Evolutionary conservation across 2,888 invertebrate genomes (phyloP), one percentile per base, ranked within the genome.

Genomic region (Itoplectis maculator): DNA sequence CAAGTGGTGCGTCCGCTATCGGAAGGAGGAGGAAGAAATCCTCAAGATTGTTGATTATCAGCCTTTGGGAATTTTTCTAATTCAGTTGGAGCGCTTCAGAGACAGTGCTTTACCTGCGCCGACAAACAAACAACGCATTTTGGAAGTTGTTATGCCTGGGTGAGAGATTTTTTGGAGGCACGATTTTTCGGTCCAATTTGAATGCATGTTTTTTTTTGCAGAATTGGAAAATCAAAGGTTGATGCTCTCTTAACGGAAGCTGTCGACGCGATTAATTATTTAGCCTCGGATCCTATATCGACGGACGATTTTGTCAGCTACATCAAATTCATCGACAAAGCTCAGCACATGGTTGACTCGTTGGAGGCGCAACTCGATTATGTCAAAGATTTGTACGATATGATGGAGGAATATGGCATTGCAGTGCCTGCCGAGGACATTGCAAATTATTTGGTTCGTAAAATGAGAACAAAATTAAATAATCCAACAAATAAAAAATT

Each of bases 351-450:
- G 89, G 95, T 97, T 72, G 95, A 95, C 29, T 93, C 93, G 29
- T 94, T 98, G 88, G 97, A 97, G 89, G 93, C 94, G 61, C 94
- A 95, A 40, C 93, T 97, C 5, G 97, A 97, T 89, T 96, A 97
- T 90, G 95, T 97, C 6, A 96, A 97, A 86, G 97, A 98, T 88
- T 93, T 97, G 79, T 97, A 97, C 90, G 96, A 97, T 85, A 94
- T 98, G 4, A 96, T 97, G 93, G 97, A 97, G 79, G 96, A 97
- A 89, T 98, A 95, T 91, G 93, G 94, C 35, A 96, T 98, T 77
- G 94, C 95, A 0, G 95, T 96, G 69, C 95, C 96, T 0, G 95
- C 95, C 0, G 96, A 97, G 70, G 97, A 97, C 85, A 94, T 95
- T 93, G 94, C 94, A 5, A 95, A 95, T 82, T 96, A 95, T 89